phyloP scores from a whole-genome alignment of 2,113 vertebrate species.

The Mesocricetus auratus region DNA sequence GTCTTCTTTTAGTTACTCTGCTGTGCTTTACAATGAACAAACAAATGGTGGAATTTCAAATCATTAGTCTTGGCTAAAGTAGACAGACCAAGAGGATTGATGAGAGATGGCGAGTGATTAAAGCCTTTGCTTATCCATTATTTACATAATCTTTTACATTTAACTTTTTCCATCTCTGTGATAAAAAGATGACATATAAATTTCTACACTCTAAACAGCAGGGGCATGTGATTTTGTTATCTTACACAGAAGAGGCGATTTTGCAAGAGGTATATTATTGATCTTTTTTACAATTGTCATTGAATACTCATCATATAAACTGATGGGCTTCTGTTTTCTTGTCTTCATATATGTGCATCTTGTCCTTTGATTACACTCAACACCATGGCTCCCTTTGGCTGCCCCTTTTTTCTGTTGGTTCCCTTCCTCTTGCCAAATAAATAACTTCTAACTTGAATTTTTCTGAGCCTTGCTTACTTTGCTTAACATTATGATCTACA shows the following conservation, averaged over 20 bases:
- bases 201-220: not conserved
- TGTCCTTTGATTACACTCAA: not conserved
- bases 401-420: not conserved
- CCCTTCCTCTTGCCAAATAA: not conserved
- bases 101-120: not conserved
- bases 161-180: not conserved
- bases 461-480: not conserved
- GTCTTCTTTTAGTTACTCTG: not conserved
- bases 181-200: not conserved
- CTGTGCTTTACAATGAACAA: not conserved
- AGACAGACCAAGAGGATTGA: not conserved
- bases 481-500: not conserved
- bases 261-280: not conserved
- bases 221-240: not conserved
- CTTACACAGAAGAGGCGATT: not conserved
- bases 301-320: not conserved
- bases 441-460: not conserved
- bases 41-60: not conserved
- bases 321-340: not conserved
- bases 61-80: not conserved
- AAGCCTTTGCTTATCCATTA: fast-evolving
- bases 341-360: fast-evolving
- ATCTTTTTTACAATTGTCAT: not conserved
- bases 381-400: not conserved
- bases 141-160: not conserved